Conservation (phyloP, 2,797 vertebrate species). For the Pachyuromys duprasi region DNA sequence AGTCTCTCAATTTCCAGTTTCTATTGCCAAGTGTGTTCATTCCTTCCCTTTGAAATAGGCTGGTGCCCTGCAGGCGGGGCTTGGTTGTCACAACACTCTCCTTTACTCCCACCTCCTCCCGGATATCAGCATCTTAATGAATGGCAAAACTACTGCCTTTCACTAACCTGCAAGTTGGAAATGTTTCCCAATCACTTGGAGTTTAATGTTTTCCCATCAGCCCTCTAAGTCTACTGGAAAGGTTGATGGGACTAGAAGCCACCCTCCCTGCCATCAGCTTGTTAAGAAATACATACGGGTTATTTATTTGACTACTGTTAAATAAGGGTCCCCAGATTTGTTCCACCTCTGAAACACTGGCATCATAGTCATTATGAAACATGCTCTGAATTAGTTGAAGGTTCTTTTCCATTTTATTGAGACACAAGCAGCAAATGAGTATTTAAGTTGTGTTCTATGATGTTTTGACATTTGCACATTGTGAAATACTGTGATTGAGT, state of each 20-base stretch:
- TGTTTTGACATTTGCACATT: background rate
- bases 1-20: slow-evolving; percentile 68
- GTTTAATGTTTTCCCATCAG: slow-evolving; percentile 12
- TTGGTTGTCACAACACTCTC: slow-evolving; percentile 70
- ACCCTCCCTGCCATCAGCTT: background rate
- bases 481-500: background rate
- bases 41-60: slow-evolving; percentile 73
- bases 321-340: background rate
- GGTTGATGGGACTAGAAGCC: background rate
- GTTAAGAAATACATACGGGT: background rate
- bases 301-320: background rate
- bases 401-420: background rate
- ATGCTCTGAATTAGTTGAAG: background rate
- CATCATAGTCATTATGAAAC: background rate
- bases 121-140: slow-evolving; percentile 55
- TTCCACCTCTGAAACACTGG: background rate
- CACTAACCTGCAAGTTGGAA: slow-evolving; percentile 51
- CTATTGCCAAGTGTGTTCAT: slow-evolving; percentile 70
- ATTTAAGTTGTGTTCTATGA: background rate
- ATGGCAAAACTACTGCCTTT: slow-evolving; percentile 48
- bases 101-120: slow-evolving; percentile 9
- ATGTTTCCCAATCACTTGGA: slow-evolving; percentile 24
- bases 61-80: slow-evolving; percentile 60
- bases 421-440: background rate
- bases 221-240: slow-evolving; percentile 8